Evolutionary conservation across 2,888 invertebrate genomes (phyloP), one percentile per base, ranked within the genome.

Genomic region (Drosophila flavopinicola): DNA sequence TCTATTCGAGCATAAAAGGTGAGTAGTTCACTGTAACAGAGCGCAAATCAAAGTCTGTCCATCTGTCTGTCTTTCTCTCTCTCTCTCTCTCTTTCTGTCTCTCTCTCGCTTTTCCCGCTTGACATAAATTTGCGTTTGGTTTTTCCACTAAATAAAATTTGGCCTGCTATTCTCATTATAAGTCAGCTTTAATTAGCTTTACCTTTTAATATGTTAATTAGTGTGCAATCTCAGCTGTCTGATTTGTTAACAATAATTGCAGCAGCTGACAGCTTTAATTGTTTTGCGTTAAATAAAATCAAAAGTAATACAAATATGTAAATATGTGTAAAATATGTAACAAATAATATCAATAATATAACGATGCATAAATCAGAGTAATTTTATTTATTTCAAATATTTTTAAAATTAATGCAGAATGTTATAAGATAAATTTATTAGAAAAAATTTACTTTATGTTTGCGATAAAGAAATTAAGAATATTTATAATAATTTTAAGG

Each of bases 11-110:
- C 71, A 27, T 58, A 65, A 54, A 75, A 84, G 80, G 84, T 80
- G 80, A 75, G 63, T 75, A 80, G 84, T 84, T 80, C 84, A 78
- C 61, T 75, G 67, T 66, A 60, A 63, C 78, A 66, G 52, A 42
- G 61, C 44, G 73, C 78, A 80, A 78, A 78, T 80, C 78, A 78
- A 63, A 61, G 58, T 67, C 60, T 54, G 41, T 57, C 52, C 0
- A 5, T 20, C 23, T 9, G 20, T 29, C 30, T 24, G 13, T 6
- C 11, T 30, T 5, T 10, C 11, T 45, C 3, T 27, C 15, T 24
- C 4, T 67, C 60, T 54, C 38, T 57, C 52, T 0, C 3, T 20
- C 23, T 9, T 13, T 29, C 30, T 24, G 13, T 6, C 11, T 30
- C 7, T 10, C 11, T 45, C 3, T 27, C 15, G 15, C 4, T n/a